Evolutionary conservation across 2,113 vertebrate species (phyloP), one percentile per base, ranked within the genome.

Genomic region (Poeciliopsis retropinna): DNA sequence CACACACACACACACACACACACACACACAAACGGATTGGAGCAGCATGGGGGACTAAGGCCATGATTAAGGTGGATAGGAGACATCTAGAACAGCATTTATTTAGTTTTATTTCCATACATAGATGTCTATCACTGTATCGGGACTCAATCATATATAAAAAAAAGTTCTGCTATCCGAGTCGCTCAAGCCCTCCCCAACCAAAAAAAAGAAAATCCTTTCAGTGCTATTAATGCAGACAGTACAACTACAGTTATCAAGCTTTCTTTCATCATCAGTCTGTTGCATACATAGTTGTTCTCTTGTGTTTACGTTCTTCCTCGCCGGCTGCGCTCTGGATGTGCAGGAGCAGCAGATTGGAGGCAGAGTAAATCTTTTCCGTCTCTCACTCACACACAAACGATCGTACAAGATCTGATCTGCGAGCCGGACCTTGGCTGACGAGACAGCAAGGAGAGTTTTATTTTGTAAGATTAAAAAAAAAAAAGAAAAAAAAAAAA

Each of bases 151-250:
- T 91, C 76, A 88, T 91, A 91, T 86, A 54, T 54, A 92, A 92
- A 41, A 92, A 90, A 92, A 89, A 71, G 72, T 85, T 91, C 39
- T 92, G 82, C 88, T 82, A 81, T 84, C 65, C 3, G 34, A 60
- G 84, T 84, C 28, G 15, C 65, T 75, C 37, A 71, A 39, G 25
- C 60, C 70, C 84, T 74, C 75, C 51, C 51, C 51, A 57, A n/a
- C 30, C 64, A 37, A 27, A 28, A 29, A 39, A 39, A 70, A 75
- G 51, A 79, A 72, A 80, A 85, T 65, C 83, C 83, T 85, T 85
- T 92, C 92, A 93, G 94, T 93, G 92, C 92, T 90, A 72, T 70
- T 88, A 83, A 89, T 87, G 85, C 83, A 85, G 82, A 90, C 84
- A 91, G 74, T 83, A 87, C 81, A 72, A 88, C 83, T 90, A 88